Percentiles rank a stretch among this genome's conserved stretches.
These are phyloP conservation scores for Leucophenga montana DNA, from an alignment of 2,888 invertebrate genomes.

Conservation along the genomic window DNA sequence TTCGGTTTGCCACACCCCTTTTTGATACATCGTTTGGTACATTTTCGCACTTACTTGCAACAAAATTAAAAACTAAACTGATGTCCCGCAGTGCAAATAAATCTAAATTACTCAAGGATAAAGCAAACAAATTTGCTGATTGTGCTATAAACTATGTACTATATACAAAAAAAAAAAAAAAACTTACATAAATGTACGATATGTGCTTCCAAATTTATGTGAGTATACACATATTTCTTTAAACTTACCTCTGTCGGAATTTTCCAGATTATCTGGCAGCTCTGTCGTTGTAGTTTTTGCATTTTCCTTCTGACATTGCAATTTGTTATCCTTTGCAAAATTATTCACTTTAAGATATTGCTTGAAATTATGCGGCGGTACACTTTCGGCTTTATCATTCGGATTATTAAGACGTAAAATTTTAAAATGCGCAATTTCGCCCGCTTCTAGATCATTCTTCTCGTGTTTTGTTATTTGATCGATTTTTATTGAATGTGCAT, in stretches of 20 bases:
- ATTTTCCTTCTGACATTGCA: conserved; percentile 26
- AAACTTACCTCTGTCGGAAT: conserved; percentile 21
- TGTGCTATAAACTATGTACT: conserved; percentile 11
- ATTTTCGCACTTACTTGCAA: conserved; percentile 17
- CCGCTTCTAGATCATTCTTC: conserved; percentile 1
- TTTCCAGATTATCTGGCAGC: conserved; percentile 7
- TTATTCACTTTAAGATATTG: conserved; percentile 13
- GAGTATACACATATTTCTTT: not conserved
- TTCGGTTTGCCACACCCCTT: conserved; percentile 13
- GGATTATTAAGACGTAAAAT: conserved; percentile 38
- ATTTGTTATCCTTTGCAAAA: conserved; percentile 13
- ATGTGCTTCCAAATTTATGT: no score
- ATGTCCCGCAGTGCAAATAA: conserved; percentile 31
- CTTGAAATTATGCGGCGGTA: not conserved
- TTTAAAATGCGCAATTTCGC: conserved; percentile 31
- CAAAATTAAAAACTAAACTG: conserved; percentile 32
- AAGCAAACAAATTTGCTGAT: conserved; percentile 21
- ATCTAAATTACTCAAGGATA: conserved; percentile 30
- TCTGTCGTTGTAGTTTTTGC: not conserved
- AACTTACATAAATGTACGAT: no score
- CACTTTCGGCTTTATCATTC: conserved; percentile 29
- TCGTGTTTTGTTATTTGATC: conserved; percentile 7
- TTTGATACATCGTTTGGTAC: conserved; percentile 27
- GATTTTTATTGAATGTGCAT: not conserved
- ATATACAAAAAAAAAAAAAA: no score